Conservation (phyloP, 30 jellyfish, hydroid and myxozoan species). For the Aurelia sp. region DNA sequence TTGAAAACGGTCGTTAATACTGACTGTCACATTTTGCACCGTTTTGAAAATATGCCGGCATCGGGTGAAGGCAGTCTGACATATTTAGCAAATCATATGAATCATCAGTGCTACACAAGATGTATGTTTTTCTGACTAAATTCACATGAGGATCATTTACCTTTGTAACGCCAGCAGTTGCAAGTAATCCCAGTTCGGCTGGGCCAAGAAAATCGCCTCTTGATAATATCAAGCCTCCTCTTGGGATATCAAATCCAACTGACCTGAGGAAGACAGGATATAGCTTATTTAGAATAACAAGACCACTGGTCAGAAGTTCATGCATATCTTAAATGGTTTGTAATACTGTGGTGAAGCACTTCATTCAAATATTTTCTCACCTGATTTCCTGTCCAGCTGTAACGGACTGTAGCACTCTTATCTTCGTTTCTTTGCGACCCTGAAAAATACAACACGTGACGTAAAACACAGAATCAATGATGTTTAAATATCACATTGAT, state of each 20-base stretch:
- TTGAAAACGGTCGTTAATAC: too few relatives aligned
- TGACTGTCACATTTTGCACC: too few relatives aligned
- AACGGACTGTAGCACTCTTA: slow-evolving; percentile 9
- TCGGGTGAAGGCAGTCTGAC: too few relatives aligned
- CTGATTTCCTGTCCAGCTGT: slow-evolving; percentile 68
- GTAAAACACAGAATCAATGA: too few relatives aligned
- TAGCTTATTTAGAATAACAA: too few relatives aligned
- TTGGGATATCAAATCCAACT: slow-evolving; percentile 90
- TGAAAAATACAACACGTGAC: background rate
- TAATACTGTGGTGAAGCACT: background rate
- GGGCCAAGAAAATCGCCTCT: slow-evolving; percentile 94
- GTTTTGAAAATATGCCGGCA: too few relatives aligned
- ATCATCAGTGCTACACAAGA: too few relatives aligned
- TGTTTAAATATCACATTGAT: too few relatives aligned
- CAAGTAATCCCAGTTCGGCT: slow-evolving; percentile 93
- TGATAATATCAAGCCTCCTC: slow-evolving; percentile 77
- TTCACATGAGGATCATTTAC: slow-evolving; percentile 23
- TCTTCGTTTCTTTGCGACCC: slow-evolving; percentile 64
- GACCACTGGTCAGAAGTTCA: too few relatives aligned
- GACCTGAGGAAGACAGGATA: slow-evolving; percentile 44
- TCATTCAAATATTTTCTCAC: slow-evolving; percentile 7
- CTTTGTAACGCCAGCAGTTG: slow-evolving; percentile 87
- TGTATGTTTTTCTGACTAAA: background rate
- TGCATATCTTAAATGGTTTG: too few relatives aligned
- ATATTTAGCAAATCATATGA: too few relatives aligned